Percentiles rank a stretch among this genome's conserved stretches.
phyloP scores from a whole-genome alignment of 1,140 invertebrate species.

The Drepana arcuata region DNA sequence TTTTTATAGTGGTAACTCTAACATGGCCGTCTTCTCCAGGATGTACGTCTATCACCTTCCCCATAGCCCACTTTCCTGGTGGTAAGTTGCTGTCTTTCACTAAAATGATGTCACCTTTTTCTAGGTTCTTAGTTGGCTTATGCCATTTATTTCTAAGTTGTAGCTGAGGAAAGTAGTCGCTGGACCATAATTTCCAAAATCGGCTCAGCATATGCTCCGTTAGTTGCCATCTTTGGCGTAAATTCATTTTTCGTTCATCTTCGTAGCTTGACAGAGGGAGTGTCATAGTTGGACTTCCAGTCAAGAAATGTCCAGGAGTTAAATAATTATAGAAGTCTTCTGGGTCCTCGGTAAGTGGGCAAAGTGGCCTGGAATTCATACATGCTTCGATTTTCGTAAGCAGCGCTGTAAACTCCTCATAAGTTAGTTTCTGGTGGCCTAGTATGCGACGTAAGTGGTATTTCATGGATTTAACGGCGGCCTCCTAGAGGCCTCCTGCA shows the following conservation, averaged over 20 bases:
- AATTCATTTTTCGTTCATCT: background rate
- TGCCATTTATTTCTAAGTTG: constrained; percentile 5
- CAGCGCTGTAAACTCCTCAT: constrained; percentile 11
- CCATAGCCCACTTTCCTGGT: constrained; percentile 22
- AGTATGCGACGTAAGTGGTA: constrained; percentile 8
- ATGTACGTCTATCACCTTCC: constrained; percentile 30
- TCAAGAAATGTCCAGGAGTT: constrained; percentile 4
- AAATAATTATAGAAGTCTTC: constrained; percentile 17
- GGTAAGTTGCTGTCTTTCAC: constrained; percentile 7
- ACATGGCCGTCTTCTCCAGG: constrained; percentile 34
- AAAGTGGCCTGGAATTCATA: constrained; percentile 15
- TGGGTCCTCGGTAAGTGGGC: constrained; percentile 14
- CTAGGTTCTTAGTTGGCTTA: background rate
- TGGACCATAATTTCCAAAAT: constrained; percentile 13
- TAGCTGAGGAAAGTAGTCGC: constrained; percentile 5
- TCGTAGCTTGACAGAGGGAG: constrained; percentile 1
- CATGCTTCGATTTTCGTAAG: constrained; percentile 28
- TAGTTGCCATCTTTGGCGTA: constrained; percentile 11
- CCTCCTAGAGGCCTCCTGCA: constrained; percentile 4
- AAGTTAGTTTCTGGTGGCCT: constrained; percentile 14
- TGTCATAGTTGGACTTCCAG: constrained; percentile 4
- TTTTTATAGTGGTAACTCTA: constrained; percentile 37
- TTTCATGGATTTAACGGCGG: constrained; percentile 3
- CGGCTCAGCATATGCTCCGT: constrained; percentile 9
- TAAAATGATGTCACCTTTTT: constrained; percentile 5